A percentile compares a stretch with the other conserved stretches of the same genome.
These are phyloP conservation scores for Gasterosteus aculeatus DNA, from an alignment of 2,113 vertebrate species.

Conservation along the genomic window DNA sequence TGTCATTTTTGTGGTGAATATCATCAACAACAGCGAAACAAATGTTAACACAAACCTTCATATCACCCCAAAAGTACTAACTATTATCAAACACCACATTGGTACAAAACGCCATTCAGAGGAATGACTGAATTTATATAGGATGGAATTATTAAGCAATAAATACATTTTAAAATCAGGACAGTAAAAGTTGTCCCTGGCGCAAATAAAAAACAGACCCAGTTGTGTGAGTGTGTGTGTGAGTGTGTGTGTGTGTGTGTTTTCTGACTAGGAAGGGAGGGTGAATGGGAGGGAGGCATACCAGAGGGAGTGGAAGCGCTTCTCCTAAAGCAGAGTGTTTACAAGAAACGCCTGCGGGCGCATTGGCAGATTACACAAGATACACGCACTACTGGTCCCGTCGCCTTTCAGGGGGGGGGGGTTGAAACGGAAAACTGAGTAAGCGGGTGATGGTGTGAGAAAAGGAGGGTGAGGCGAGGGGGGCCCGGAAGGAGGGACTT, in stretches of 20 bases:
- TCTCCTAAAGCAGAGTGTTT: slow-evolving; percentile 72
- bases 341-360: slow-evolving; percentile 74
- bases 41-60: not conserved
- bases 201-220: not conserved
- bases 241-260: not conserved
- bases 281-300: slow-evolving; percentile 17
- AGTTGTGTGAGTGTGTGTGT: slow-evolving; percentile 16
- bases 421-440: not conserved
- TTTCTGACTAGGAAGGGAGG: slow-evolving; percentile 17
- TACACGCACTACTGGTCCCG: slow-evolving; percentile 21
- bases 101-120: not conserved
- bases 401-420: not conserved
- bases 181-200: not conserved
- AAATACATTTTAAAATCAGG: not conserved
- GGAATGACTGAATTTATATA: not conserved
- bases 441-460: not conserved
- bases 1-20: not conserved
- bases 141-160: not conserved
- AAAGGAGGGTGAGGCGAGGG: not conserved
- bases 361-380: slow-evolving; percentile 59
- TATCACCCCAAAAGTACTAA: not conserved
- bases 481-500: not conserved
- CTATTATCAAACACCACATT: not conserved
- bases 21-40: not conserved
- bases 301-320: slow-evolving; percentile 39